Percentiles rank a stretch among this genome's conserved stretches.
Conservation (phyloP, 2,888 invertebrate genomes). For the Seira sanloemensis region DNA sequence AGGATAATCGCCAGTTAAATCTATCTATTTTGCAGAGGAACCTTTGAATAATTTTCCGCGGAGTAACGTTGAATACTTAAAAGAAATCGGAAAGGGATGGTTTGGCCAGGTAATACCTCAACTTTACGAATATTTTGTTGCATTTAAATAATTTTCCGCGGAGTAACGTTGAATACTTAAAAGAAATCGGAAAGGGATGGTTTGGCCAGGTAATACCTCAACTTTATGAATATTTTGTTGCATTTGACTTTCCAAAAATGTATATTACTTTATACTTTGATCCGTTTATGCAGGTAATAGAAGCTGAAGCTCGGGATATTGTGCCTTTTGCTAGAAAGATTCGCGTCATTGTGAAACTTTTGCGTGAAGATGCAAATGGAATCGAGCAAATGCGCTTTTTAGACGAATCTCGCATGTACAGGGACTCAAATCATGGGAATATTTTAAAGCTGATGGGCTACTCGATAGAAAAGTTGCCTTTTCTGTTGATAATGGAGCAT, state of each 20-base stretch:
- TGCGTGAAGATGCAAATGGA: conserved; percentile 81
- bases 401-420: conserved; percentile 84
- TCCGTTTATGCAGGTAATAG: conserved; percentile 71
- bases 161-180: conserved; percentile 86
- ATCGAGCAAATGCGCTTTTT: conserved; percentile 87
- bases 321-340: conserved; percentile 71
- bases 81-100: conserved; percentile 90
- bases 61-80: conserved; percentile 86
- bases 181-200: conserved; percentile 90
- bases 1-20: not conserved
- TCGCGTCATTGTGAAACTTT: conserved; percentile 66
- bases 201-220: conserved; percentile 81
- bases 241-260: too few relatives aligned
- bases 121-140: not conserved
- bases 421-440: conserved; percentile 84
- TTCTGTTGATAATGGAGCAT: conserved; percentile 75
- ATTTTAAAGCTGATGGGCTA: conserved; percentile 84
- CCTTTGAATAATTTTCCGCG: conserved; percentile 83
- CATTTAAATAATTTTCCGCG: conserved; percentile 82
- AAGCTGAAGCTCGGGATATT: conserved; percentile 72
- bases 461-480: conserved; percentile 87
- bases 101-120: conserved; percentile 83
- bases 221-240: too few relatives aligned
- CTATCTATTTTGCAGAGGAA: conserved; percentile 75
- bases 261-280: too few relatives aligned